Conservation (phyloP, 2,113 vertebrate genomes). For the Pollimyrus isidori region DNA sequence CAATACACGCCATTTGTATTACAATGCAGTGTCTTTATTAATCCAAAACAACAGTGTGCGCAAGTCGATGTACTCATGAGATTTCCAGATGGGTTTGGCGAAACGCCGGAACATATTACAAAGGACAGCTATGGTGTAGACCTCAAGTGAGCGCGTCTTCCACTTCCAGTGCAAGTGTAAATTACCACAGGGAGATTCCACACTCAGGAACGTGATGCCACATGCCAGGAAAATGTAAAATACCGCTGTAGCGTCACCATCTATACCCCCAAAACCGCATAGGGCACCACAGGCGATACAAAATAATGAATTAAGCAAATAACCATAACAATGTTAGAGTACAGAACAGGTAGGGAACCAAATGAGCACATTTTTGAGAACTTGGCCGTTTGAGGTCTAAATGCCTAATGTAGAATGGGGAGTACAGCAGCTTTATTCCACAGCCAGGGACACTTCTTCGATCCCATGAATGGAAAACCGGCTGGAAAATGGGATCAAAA, state of each 20-base stretch:
- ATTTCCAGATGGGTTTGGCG: neutral
- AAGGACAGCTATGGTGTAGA: neutral
- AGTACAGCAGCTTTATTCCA: neutral
- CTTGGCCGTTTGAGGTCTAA: neutral
- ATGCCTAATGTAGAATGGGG: neutral
- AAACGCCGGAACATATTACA: neutral
- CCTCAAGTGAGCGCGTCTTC: neutral
- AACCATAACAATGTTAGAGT: neutral
- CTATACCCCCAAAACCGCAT: neutral
- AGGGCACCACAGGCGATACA: neutral
- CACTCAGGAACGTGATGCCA: neutral
- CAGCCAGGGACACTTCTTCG: neutral
- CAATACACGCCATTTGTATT: neutral
- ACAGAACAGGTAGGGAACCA: neutral
- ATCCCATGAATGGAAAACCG: neutral
- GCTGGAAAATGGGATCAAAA: neutral
- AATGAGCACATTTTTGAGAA: neutral
- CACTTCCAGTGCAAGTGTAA: neutral
- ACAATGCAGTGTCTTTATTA: neutral
- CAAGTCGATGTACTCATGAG: neutral
- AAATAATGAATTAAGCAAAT: neutral
- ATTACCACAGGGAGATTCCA: neutral
- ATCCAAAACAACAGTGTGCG: neutral
- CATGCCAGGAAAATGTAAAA: neutral
- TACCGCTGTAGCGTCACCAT: neutral